These are phyloP conservation scores for Aporophyla lueneburgensis DNA, from an alignment of 2,888 invertebrate species.

Conservation along the genomic window DNA sequence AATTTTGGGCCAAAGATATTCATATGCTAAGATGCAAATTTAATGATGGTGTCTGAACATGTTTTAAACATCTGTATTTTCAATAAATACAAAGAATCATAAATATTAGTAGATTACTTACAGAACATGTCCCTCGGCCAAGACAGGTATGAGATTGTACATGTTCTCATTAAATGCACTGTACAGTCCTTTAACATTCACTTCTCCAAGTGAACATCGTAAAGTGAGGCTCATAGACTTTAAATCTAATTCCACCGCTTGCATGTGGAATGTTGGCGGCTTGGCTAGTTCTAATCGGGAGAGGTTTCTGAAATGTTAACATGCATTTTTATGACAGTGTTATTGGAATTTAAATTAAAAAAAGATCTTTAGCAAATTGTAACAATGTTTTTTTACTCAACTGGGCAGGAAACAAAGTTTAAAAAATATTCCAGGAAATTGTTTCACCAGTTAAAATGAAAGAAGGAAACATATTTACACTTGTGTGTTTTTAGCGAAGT, in stretches of 20 bases:
- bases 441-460: background rate
- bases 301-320: conserved; percentile 80
- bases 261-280: conserved; percentile 86
- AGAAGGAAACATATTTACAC: conserved; percentile 84
- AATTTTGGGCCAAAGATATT: no score
- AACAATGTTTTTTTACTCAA: background rate
- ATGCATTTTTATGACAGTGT: background rate
- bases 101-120: conserved; percentile 73
- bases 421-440: background rate
- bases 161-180: conserved; percentile 88
- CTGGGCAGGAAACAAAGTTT: background rate
- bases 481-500: conserved; percentile 90
- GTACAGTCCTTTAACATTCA: conserved; percentile 85
- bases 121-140: conserved; percentile 88
- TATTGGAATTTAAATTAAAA: background rate
- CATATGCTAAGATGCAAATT: no score
- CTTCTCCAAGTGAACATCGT: conserved; percentile 86
- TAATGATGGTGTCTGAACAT: background rate
- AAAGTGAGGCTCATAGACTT: conserved; percentile 85
- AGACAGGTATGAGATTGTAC: conserved; percentile 86
- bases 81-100: background rate
- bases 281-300: conserved; percentile 84
- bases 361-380: background rate
- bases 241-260: conserved; percentile 81
- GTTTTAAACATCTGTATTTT: background rate